Evolutionary conservation across 92 coral and sea anemone species (phyloP), one percentile per base, ranked within the genome.

Genomic region (Epizoanthus fatuus): DNA sequence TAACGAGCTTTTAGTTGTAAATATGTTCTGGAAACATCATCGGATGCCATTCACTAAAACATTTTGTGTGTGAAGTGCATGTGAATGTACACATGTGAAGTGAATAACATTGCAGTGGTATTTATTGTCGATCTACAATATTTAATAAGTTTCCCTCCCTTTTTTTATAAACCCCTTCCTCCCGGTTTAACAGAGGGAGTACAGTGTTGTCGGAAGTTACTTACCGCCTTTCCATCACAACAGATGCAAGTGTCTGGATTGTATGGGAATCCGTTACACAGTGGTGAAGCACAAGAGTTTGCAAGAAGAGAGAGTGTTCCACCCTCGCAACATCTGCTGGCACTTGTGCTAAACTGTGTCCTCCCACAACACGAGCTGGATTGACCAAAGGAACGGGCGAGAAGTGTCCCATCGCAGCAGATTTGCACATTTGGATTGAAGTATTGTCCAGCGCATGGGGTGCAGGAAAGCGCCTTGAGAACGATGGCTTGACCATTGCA

Each of bases 191-290:
- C 51, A 45, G 51, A 45, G 8, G 51, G 1, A 45, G 51, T 45
- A 45, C 51, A 5, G 51, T 45, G 4, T 45, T 42, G 45, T 45
- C 52, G 52, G 52, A 45, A 5, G 52, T 6, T 0, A 7, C 81
- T 57, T 75, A 75, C 81, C 81, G 81, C 81, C 59, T 75, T 75
- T 75, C 53, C 67, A 35, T 32, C 67, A n/a, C 81, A 75, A n/a
- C 81, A 75, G 40, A 75, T 75, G 54, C 5, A 57, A 19, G 67
- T 32, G 16, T 16, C 66, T 6, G 81, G 66, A 39, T 75, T 52
- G 51, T 75, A 75, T 2, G 54, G 81, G 29, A 75, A 32, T 49
- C 53, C 44, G 3, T 75, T 75, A 65, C 81, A 75, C 5, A 9
- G 14, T 54, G 81, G 81, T 35, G 38, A 65, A 3, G 81, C 52